These are phyloP conservation scores for Bathynomus jamesi DNA, from an alignment of 1,140 invertebrate species.

Conservation along the genomic window DNA sequence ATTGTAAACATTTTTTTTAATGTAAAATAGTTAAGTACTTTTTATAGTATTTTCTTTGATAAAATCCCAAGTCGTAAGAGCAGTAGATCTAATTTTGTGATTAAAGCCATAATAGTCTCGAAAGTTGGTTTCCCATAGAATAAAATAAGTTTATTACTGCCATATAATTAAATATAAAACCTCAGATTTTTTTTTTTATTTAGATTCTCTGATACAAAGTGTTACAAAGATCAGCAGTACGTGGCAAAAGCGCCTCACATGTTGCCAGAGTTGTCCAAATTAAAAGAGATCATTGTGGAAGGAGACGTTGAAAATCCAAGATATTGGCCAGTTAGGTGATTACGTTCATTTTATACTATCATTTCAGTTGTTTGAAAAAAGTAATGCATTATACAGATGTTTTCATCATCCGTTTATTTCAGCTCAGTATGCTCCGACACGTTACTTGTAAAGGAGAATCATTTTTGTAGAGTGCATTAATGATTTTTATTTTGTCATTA, in stretches of 20 bases:
- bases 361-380: neutral
- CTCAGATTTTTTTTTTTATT: neutral
- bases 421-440: neutral
- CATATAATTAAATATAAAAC: no score
- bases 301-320: slow-evolving; percentile 15
- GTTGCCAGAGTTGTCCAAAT: slow-evolving; percentile 29
- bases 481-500: neutral
- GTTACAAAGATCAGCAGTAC: slow-evolving; percentile 19
- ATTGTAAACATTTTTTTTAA: no score
- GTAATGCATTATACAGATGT: neutral
- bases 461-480: neutral
- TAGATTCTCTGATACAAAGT: slow-evolving; percentile 18
- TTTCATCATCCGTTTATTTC: neutral
- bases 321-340: slow-evolving; percentile 35
- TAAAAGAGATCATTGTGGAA: slow-evolving; percentile 27
- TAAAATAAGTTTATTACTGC: no score
- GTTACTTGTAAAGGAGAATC: neutral
- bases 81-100: no score
- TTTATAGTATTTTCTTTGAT: no score
- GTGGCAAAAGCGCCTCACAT: slow-evolving; percentile 26
- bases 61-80: no score
- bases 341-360: neutral
- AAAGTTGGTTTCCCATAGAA: no score
- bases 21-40: no score
- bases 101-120: no score